Conservation (phyloP, 2,797 vertebrate species). For the Sebastes oblongus region DNA sequence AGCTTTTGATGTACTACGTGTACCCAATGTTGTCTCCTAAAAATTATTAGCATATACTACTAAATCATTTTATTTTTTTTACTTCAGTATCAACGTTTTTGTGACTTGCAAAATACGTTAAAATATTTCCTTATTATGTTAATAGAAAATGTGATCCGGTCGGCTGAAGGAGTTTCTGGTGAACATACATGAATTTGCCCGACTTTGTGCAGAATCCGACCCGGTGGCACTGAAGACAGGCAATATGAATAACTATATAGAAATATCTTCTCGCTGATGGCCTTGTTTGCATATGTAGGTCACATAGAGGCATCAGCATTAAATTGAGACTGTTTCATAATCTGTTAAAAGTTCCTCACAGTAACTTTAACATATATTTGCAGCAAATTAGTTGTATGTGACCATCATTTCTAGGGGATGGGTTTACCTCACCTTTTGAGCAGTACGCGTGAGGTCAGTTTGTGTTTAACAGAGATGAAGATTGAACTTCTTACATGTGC, state of each 20-base stretch:
- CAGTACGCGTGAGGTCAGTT: not conserved
- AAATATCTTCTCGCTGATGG: too few relatives aligned
- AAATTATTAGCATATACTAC: not conserved
- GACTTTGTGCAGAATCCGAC: too few relatives aligned
- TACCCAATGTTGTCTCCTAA: fast-evolving
- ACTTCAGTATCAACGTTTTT: not conserved
- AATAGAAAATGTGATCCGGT: too few relatives aligned
- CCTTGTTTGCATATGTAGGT: too few relatives aligned
- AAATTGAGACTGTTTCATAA: too few relatives aligned
- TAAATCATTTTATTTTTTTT: not conserved
- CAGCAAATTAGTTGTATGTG: not conserved
- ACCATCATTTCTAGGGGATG: not conserved
- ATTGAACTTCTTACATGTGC: not conserved
- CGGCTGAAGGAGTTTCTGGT: too few relatives aligned
- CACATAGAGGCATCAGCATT: too few relatives aligned
- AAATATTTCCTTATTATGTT: fast-evolving
- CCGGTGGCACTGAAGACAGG: too few relatives aligned
- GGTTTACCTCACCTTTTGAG: too few relatives aligned
- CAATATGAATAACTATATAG: too few relatives aligned
- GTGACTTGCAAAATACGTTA: not conserved
- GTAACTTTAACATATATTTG: not conserved
- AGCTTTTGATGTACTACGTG: not conserved
- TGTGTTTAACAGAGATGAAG: not conserved
- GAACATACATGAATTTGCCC: too few relatives aligned
- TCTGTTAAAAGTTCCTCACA: too few relatives aligned